A percentile compares a stretch with the other conserved stretches of the same genome.
Evolutionary conservation across 2,888 invertebrate genomes (phyloP).

Genomic region (Bugula neritina): DNA sequence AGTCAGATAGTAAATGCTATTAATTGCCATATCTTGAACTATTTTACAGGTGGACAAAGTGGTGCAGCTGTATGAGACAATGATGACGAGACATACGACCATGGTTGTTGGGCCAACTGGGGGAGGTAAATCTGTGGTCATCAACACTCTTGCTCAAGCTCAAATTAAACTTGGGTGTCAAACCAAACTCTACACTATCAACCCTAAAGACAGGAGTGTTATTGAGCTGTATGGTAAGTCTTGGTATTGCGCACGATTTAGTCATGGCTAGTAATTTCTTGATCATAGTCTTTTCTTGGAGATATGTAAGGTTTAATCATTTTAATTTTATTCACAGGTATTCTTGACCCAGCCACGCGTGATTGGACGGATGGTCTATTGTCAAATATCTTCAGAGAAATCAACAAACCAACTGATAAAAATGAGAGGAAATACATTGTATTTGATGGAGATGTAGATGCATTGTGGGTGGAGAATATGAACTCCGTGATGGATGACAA

Average conservation of each 20-base stretch:
- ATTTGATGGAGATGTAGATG: slow-evolving; percentile 90
- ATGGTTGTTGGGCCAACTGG: slow-evolving; percentile 91
- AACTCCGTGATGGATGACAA: slow-evolving; percentile 96
- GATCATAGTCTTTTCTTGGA: too few species aligned
- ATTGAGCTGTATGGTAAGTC: slow-evolving; percentile 73
- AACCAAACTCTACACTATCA: slow-evolving; percentile 74
- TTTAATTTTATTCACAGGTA: slow-evolving; percentile 42
- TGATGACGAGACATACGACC: slow-evolving; percentile 86
- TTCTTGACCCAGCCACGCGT: slow-evolving; percentile 74
- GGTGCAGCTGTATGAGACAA: slow-evolving; percentile 84
- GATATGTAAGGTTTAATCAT: too few species aligned
- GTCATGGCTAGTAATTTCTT: too few species aligned
- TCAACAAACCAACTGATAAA: slow-evolving; percentile 71
- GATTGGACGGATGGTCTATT: slow-evolving; percentile 90
- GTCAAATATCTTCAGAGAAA: slow-evolving; percentile 82
- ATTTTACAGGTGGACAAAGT: slow-evolving; percentile 77
- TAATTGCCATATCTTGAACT: too few species aligned
- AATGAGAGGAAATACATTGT: slow-evolving; percentile 75
- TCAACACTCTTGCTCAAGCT: slow-evolving; percentile 70
- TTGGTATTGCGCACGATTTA: too few species aligned
- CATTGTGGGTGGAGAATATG: slow-evolving; percentile 94
- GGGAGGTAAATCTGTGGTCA: slow-evolving; percentile 82
- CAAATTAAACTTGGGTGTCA: slow-evolving; percentile 68
- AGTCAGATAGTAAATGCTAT: too few species aligned
- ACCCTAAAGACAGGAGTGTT: slow-evolving; percentile 85